phyloP scores from a whole-genome alignment of 2,797 vertebrate species.

The Pipistrellus kuhlii region DNA sequence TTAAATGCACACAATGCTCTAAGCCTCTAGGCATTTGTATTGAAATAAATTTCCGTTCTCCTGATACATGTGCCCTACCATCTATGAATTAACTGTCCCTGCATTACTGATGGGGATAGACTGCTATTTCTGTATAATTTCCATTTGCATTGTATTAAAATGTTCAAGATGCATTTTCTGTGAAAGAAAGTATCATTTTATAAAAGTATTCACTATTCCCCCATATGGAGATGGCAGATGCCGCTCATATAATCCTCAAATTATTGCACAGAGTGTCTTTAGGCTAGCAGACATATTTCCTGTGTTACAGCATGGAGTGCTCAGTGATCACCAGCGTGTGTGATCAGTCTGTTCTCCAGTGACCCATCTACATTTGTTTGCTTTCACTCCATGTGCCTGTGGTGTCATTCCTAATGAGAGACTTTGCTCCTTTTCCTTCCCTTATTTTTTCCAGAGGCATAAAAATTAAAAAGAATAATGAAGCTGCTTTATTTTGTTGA shows the following conservation, averaged over 20 bases:
- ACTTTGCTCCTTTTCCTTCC: neutral
- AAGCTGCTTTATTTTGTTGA: neutral
- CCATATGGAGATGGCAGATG: conserved; percentile 37
- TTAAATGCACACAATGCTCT: conserved; percentile 51
- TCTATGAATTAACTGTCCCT: neutral
- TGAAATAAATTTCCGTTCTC: conserved; percentile 56
- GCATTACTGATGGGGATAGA: conserved; percentile 29
- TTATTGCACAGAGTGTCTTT: conserved; percentile 6
- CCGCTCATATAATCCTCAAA: neutral
- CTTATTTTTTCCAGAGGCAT: neutral
- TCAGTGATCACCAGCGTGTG: neutral
- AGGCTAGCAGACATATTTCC: neutral
- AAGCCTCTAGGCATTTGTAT: conserved; percentile 28
- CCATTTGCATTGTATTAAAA: conserved; percentile 39
- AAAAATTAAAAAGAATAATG: neutral
- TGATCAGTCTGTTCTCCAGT: neutral
- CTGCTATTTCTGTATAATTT: conserved; percentile 25
- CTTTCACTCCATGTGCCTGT: neutral
- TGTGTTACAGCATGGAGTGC: neutral
- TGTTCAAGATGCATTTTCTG: conserved; percentile 43
- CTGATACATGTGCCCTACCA: neutral
- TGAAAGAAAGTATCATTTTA: conserved; percentile 61
- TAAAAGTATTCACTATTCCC: rapidly evolving
- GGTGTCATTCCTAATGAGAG: neutral
- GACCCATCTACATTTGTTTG: neutral